Percentiles rank a stretch among this genome's conserved stretches.
Evolutionary conservation across 2,113 vertebrate genomes (phyloP).

Genomic region (Tragelaphus buxtoni): DNA sequence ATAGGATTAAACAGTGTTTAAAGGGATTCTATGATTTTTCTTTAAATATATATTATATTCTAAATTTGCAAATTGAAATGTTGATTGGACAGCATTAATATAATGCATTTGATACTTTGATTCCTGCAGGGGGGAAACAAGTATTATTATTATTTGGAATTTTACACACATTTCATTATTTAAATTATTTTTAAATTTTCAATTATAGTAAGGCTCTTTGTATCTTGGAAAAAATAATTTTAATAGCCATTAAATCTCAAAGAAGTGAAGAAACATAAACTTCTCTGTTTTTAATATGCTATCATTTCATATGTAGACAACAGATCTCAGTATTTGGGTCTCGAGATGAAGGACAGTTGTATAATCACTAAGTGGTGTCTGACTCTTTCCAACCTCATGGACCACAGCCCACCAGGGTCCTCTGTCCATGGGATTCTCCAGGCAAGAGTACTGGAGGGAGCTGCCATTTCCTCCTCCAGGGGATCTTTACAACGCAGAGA

Average conservation of each 20-base stretch:
- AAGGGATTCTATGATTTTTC: not conserved
- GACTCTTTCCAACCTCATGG: not conserved
- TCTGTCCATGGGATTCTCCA: not conserved
- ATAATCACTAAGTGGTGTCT: not conserved
- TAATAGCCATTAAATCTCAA: not conserved
- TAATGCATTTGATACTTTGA: not conserved
- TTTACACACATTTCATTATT: not conserved
- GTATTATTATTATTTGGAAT: not conserved
- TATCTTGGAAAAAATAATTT: not conserved
- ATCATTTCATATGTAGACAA: not conserved
- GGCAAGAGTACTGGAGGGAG: not conserved
- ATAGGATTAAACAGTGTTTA: not conserved
- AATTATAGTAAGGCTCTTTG: not conserved
- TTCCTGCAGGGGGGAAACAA: not conserved
- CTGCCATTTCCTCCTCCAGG: not conserved
- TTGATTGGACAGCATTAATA: not conserved
- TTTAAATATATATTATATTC: not conserved
- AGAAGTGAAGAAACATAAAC: not conserved
- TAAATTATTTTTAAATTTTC: not conserved
- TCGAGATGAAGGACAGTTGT: not conserved
- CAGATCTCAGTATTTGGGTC: not conserved
- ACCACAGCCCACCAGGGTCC: fast-evolving
- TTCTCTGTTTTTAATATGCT: not conserved
- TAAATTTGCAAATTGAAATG: not conserved
- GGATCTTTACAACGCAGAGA: not conserved